Evolutionary conservation across 1,140 invertebrate species (phyloP), one percentile per base, ranked within the genome.

Genomic region (Drosophila ironensis): DNA sequence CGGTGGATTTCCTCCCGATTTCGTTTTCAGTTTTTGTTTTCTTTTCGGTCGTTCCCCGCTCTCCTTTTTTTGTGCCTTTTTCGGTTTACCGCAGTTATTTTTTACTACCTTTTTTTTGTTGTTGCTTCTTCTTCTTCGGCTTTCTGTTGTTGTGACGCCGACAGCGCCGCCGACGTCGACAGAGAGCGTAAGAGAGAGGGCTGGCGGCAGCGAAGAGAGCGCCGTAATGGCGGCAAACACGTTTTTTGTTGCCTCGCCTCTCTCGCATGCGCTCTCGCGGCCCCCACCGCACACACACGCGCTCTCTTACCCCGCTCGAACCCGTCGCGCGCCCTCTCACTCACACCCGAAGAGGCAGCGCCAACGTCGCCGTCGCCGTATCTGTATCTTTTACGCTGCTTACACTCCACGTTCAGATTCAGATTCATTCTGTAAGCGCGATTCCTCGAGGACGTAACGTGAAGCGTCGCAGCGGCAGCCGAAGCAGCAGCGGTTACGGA

Each of bases 381-480:
- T 87, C 74, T 86, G 75, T 84, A 84, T 84, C 80, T 87, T 89
- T 89, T 87, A 88, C 87, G 87, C 78, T 82, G 78, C 87, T 89
- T 87, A 89, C 87, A 88, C 87, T 88, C 74, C 77, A 89, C 87
- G 82, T 88, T 89, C 87, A 87, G 87, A 88, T 87, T 88, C 87
- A 87, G 87, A 89, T 88, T 89, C 88, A 89, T 89, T 89, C 88
- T 89, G 87, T 88, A 88, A 88, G 78, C 87, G 88, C 88, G 88
- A 89, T 89, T 89, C 88, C 87, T 89, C 88, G 87, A 89, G 88
- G 88, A 89, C 88, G 88, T 89, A 87, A 88, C 87, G 87, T 88
- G 72, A 87, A 87, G 87, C 87, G 87, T 87, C 76, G 86, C 33
- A 37, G 81, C 72, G 76, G 84, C 82, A 87, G 82, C 81, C 40